These are phyloP conservation scores for Zenarchopterus dispar DNA, from an alignment of 2,797 vertebrate species.

Conservation along the genomic window DNA sequence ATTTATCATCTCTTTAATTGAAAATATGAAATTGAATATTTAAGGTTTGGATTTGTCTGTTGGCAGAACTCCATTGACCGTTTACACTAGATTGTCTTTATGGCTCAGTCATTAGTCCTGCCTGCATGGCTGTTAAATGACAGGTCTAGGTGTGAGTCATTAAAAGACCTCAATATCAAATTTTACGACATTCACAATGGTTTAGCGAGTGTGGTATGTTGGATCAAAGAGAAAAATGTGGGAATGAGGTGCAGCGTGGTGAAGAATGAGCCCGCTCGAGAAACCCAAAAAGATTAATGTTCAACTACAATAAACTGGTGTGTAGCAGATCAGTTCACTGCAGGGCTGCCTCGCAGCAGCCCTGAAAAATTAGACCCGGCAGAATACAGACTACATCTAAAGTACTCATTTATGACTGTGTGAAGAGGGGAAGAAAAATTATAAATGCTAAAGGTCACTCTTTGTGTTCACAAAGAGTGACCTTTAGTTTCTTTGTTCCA, in stretches of 20 bases:
- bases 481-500: too few species aligned
- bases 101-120: slow-evolving; percentile 49
- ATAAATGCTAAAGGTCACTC: neutral
- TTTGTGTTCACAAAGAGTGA: too few species aligned
- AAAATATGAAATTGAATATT: slow-evolving; percentile 22
- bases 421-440: neutral
- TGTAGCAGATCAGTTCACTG: slow-evolving; percentile 28
- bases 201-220: slow-evolving; percentile 31
- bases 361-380: slow-evolving; percentile 10
- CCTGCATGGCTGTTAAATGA: slow-evolving; percentile 46
- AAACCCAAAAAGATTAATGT: slow-evolving; percentile 63
- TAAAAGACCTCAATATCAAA: slow-evolving; percentile 53
- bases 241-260: slow-evolving; percentile 4
- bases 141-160: slow-evolving; percentile 55
- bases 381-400: neutral
- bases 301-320: slow-evolving; percentile 63
- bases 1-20: slow-evolving; percentile 11
- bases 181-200: slow-evolving; percentile 60
- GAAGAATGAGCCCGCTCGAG: slow-evolving; percentile 12
- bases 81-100: slow-evolving; percentile 38
- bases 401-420: slow-evolving; percentile 6
- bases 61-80: slow-evolving; percentile 52
- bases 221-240: slow-evolving; percentile 24
- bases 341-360: slow-evolving; percentile 7
- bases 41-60: slow-evolving; percentile 22